Evolutionary conservation across 2,797 vertebrate genomes (phyloP).

Genomic region (Ctenosaura bakeri): DNA sequence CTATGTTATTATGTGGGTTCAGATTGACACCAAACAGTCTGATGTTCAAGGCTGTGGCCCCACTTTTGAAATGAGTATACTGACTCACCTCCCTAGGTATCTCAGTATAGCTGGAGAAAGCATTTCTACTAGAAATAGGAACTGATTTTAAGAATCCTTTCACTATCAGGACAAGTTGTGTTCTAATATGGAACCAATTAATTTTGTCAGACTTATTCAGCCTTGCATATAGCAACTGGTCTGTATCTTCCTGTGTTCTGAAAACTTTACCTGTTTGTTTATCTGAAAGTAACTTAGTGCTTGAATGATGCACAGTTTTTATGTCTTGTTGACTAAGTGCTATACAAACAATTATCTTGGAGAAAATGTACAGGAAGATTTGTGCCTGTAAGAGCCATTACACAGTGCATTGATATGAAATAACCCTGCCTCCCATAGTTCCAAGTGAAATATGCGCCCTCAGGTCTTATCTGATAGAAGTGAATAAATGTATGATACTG

Average conservation of each 20-base stretch:
- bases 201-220: not conserved
- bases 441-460: constrained; percentile 13
- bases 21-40: not conserved
- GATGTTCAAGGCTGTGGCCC: not conserved
- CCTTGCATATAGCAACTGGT: not conserved
- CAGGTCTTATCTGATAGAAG: not conserved
- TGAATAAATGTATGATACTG: not conserved
- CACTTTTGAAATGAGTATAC: not conserved
- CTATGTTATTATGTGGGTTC: not conserved
- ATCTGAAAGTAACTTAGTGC: not conserved
- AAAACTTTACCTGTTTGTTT: not conserved
- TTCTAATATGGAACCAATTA: constrained; percentile 2
- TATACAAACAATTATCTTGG: not conserved
- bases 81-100: not conserved
- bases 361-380: not conserved
- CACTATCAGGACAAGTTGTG: not conserved
- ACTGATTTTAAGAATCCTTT: not conserved
- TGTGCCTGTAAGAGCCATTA: constrained; percentile 2
- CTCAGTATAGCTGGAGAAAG: not conserved
- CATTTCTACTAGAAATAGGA: not conserved
- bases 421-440: constrained; percentile 8
- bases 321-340: not conserved
- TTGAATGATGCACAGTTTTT: not conserved
- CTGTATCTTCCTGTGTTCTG: not conserved
- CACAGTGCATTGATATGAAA: not conserved